Conservation (phyloP, 2,888 invertebrate genomes). For the Lasioglossum leucozonium region DNA sequence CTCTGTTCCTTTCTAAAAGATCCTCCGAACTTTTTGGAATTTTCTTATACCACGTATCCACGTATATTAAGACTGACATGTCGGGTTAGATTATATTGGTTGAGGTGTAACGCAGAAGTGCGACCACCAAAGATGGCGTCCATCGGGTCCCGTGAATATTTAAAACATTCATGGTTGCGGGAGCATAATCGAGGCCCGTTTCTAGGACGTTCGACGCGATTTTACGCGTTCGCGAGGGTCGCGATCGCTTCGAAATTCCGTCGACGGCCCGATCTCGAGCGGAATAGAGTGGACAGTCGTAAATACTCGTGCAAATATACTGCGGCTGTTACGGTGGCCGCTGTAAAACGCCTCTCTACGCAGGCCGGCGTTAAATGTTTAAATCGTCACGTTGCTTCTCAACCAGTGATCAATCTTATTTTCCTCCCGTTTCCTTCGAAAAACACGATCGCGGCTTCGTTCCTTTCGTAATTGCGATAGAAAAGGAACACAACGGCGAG, state of each 20-base stretch:
- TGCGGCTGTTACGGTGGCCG: slow-evolving; percentile 77
- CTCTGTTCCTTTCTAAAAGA: background rate
- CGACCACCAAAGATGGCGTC: background rate
- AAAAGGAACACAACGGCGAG: background rate
- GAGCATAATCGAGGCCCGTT: background rate
- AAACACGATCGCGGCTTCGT: background rate
- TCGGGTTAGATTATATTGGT: too few species aligned
- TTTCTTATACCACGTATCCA: too few species aligned
- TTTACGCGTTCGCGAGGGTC: slow-evolving; percentile 5
- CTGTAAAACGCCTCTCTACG: slow-evolving; percentile 78
- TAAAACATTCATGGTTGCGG: slow-evolving; percentile 7
- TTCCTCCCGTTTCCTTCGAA: background rate
- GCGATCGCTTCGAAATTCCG: slow-evolving; percentile 26
- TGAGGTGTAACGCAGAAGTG: background rate
- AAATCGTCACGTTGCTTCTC: slow-evolving; percentile 59
- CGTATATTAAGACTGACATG: too few species aligned
- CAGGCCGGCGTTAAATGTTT: slow-evolving; percentile 76
- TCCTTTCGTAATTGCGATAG: background rate
- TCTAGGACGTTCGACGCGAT: slow-evolving; percentile 1
- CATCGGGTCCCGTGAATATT: slow-evolving; percentile 12
- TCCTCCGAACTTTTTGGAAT: background rate
- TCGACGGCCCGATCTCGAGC: slow-evolving; percentile 22
- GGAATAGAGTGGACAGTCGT: slow-evolving; percentile 77
- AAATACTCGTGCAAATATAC: slow-evolving; percentile 83
- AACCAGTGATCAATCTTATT: background rate